Conservation (phyloP, 1,140 invertebrate species). For the Panulirus ornatus region DNA sequence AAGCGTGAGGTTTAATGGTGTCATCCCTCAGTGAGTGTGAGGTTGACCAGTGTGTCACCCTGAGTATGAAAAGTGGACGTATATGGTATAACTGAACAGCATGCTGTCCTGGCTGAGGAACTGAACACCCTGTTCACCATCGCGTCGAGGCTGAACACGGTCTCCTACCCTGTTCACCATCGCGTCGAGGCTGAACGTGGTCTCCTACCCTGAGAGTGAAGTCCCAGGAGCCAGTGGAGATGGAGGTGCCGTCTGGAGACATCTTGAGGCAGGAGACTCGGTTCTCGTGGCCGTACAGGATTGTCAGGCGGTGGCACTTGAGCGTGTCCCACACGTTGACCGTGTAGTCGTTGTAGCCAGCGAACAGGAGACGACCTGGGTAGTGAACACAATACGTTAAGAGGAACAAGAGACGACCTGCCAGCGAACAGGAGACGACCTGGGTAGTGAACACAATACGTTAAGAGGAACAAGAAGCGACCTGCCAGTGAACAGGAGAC, state of each 20-base stretch:
- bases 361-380: conserved; percentile 81
- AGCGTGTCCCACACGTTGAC: conserved; percentile 99
- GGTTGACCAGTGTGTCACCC: no score
- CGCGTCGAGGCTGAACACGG: no score
- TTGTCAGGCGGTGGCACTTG: conserved; percentile 92
- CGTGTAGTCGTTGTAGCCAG: conserved; percentile 99
- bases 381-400: not conserved
- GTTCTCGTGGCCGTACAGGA: conserved; percentile 99
- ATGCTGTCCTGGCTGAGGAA: no score
- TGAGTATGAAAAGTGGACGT: no score
- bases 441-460: conserved; percentile 12
- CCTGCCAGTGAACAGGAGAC: conserved; percentile 85
- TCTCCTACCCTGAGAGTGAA: conserved; percentile 94
- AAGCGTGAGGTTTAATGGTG: no score
- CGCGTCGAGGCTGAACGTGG: no score
- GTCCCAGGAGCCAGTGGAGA: conserved; percentile 99
- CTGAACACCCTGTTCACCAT: no score
- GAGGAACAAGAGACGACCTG: not conserved
- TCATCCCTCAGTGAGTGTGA: no score
- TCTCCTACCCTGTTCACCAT: no score
- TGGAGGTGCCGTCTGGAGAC: conserved; percentile 97
- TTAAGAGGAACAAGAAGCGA: not conserved
- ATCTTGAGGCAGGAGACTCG: conserved; percentile 85
- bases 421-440: conserved; percentile 85
- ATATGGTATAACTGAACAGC: no score